These are phyloP conservation scores for Sternarchorhynchus goeldii DNA, from an alignment of 2,797 vertebrate species.

Conservation along the genomic window DNA sequence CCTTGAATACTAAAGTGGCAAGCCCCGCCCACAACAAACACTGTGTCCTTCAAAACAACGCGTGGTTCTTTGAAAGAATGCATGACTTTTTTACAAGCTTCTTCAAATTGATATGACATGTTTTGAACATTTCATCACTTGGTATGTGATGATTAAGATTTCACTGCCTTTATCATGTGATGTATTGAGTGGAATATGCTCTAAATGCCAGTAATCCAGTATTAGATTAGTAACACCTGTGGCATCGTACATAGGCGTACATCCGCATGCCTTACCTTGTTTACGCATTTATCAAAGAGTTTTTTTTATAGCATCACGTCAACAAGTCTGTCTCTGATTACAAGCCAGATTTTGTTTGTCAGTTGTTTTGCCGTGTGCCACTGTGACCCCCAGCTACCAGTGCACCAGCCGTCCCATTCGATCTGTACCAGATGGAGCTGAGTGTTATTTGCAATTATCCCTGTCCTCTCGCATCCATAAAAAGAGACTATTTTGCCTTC, in stretches of 20 bases:
- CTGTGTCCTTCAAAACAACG: background rate
- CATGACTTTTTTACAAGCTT: background rate
- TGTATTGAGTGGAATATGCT: too few species aligned
- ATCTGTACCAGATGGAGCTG: conserved; percentile 43
- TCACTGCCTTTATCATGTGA: too few species aligned
- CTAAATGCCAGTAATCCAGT: too few species aligned
- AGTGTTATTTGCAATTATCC: conserved; percentile 47
- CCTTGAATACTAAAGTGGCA: conserved; percentile 37
- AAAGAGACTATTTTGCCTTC: conserved; percentile 51
- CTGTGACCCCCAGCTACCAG: conserved; percentile 42
- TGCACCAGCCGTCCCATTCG: conserved; percentile 47
- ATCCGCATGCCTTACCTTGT: too few species aligned
- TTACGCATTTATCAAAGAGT: too few species aligned
- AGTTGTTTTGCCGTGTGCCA: conserved; percentile 22
- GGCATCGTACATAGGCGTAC: too few species aligned
- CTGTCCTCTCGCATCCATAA: conserved; percentile 48
- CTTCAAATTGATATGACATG: background rate
- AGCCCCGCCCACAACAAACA: background rate
- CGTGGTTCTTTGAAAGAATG: background rate
- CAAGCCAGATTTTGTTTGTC: conserved; percentile 19
- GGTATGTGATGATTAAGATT: too few species aligned
- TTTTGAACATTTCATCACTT: background rate
- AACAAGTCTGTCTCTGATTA: too few species aligned
- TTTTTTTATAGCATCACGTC: too few species aligned
- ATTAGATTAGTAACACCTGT: too few species aligned